These are phyloP conservation scores for Saccostrea cuccullata DNA, from an alignment of 1,140 invertebrate species.

Conservation along the genomic window DNA sequence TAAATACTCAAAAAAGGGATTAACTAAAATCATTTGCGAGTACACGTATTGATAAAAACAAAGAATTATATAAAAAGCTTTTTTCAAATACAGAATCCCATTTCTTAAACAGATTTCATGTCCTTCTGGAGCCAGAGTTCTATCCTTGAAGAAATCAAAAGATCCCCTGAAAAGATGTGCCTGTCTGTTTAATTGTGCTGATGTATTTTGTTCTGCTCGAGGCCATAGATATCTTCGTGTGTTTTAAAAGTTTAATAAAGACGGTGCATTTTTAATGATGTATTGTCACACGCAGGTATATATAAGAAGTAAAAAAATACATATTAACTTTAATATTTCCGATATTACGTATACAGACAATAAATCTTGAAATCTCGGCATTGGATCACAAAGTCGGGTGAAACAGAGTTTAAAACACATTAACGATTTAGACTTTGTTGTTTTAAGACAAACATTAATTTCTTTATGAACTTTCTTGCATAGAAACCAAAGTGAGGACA, in stretches of 20 bases:
- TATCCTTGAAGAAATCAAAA: neutral
- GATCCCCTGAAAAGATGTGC: neutral
- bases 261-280: neutral
- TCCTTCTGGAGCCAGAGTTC: neutral
- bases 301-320: neutral
- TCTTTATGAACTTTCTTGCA: neutral
- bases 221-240: slow-evolving; percentile 3
- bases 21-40: neutral
- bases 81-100: too few relatives aligned
- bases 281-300: neutral
- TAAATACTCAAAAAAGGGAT: neutral
- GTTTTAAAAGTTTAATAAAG: slow-evolving; percentile 8
- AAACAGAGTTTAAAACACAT: neutral
- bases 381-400: neutral
- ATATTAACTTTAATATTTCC: neutral
- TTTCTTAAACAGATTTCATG: neutral
- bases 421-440: neutral
- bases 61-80: neutral
- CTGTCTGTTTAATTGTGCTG: neutral
- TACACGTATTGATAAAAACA: neutral
- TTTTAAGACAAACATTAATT: slow-evolving; percentile 11
- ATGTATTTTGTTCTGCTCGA: neutral
- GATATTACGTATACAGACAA: neutral
- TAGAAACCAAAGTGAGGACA: neutral
- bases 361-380: neutral